Conservation (phyloP, 1,140 invertebrate genomes). For the Drosophila ercepeae region DNA sequence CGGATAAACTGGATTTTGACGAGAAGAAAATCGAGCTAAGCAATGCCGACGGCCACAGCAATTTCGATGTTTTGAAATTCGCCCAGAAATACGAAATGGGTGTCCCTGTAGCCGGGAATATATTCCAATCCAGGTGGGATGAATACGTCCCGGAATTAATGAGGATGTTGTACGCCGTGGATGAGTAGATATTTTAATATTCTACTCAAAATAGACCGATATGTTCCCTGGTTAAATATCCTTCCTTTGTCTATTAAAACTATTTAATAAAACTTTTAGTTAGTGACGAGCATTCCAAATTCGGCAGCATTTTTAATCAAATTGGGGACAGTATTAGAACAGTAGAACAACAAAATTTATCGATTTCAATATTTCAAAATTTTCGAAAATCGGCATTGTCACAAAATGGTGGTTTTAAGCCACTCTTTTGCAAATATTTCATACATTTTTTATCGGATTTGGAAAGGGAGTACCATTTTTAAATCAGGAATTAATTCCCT, state of each 20-base stretch:
- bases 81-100: slow-evolving; percentile 89
- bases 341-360: too few relatives aligned
- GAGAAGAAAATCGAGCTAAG: slow-evolving; percentile 84
- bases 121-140: slow-evolving; percentile 94
- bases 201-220: background rate
- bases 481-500: too few relatives aligned
- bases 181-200: too few relatives aligned
- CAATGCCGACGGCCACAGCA: slow-evolving; percentile 88
- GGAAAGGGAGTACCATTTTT: too few relatives aligned
- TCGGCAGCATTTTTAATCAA: background rate
- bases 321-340: too few relatives aligned
- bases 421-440: too few relatives aligned
- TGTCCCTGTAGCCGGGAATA: slow-evolving; percentile 92
- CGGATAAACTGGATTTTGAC: slow-evolving; percentile 59
- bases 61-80: slow-evolving; percentile 90
- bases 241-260: background rate
- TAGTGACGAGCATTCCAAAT: slow-evolving; percentile 37
- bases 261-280: slow-evolving; percentile 12
- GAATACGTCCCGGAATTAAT: slow-evolving; percentile 90
- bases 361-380: too few relatives aligned
- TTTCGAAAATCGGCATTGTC: too few relatives aligned
- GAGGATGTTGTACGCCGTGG: slow-evolving; percentile 52
- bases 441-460: too few relatives aligned
- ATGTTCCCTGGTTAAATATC: slow-evolving; percentile 11
- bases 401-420: too few relatives aligned